Conservation (phyloP, 2,113 vertebrate genomes). For the Gavialis gangeticus region DNA sequence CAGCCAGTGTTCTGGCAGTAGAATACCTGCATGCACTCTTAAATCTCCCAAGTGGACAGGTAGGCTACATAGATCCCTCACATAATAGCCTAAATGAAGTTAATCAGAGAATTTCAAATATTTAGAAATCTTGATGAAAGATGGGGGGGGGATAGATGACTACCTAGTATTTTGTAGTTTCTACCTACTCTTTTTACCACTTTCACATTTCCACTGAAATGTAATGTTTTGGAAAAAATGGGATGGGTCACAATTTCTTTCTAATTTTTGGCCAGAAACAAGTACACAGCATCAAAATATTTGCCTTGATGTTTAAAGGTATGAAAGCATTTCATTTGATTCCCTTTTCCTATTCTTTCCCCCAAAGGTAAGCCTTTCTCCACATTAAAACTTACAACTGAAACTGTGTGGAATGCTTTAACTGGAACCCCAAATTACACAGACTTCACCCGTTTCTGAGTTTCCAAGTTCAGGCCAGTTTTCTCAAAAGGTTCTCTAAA, state of each 20-base stretch:
- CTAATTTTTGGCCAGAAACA: not conserved
- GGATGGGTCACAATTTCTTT: not conserved
- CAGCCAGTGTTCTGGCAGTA: not conserved
- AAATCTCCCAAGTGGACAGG: not conserved
- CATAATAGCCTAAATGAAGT: not conserved
- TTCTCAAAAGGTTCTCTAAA: not conserved
- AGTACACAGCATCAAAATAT: not conserved
- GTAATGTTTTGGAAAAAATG: not conserved
- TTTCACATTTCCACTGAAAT: not conserved
- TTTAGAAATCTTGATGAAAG: not conserved
- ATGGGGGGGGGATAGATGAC: not conserved
- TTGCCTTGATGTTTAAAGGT: not conserved
- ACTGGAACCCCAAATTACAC: not conserved
- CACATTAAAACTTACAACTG: not conserved
- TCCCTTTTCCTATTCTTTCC: not conserved
- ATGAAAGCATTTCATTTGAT: not conserved
- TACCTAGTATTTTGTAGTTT: not conserved
- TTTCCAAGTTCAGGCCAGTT: not conserved
- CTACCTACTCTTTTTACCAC: not conserved
- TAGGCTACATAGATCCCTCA: not conserved
- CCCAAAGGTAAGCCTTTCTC: not conserved
- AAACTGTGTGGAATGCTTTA: not conserved
- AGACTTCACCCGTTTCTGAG: not conserved
- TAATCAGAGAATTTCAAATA: not conserved
- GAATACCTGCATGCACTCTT: not conserved